Evolutionary conservation across 2,888 invertebrate genomes (phyloP).

Genomic region (Acronicta leporina): DNA sequence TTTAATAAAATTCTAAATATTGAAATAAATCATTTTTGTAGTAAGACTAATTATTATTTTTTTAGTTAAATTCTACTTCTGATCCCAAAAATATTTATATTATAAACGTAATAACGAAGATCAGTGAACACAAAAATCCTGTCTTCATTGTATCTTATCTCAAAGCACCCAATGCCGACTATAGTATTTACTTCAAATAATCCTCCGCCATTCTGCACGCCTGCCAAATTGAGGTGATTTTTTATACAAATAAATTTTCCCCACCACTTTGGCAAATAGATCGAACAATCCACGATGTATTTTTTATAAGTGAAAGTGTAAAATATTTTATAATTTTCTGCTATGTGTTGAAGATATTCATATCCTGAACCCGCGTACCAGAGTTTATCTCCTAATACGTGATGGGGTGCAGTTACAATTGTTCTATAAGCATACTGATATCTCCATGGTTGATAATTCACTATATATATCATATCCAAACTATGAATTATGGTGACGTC

Average conservation of each 20-base stretch:
- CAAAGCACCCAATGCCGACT: constrained; percentile 70
- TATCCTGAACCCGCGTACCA: constrained; percentile 68
- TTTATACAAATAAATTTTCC: constrained; percentile 74
- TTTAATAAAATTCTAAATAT: too few relatives aligned
- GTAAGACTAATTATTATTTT: too few relatives aligned
- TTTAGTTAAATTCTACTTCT: too few relatives aligned
- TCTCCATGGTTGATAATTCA: constrained; percentile 1
- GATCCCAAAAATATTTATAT: too few relatives aligned
- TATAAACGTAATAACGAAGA: constrained; percentile 65
- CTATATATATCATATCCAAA: constrained; percentile 67
- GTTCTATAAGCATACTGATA: constrained; percentile 59
- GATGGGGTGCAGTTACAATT: constrained; percentile 19
- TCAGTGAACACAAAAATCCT: constrained; percentile 73
- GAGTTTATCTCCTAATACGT: background rate
- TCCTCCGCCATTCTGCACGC: constrained; percentile 69
- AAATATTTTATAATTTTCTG: constrained; percentile 70
- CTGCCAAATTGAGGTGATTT: constrained; percentile 56
- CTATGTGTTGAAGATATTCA: constrained; percentile 63
- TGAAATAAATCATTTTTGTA: too few relatives aligned
- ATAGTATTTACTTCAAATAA: constrained; percentile 48
- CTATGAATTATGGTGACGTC: constrained; percentile 65
- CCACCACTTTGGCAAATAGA: constrained; percentile 73
- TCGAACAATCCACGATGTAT: constrained; percentile 63
- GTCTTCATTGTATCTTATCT: constrained; percentile 74
- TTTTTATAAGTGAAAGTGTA: constrained; percentile 26